phyloP scores from a whole-genome alignment of 2,888 invertebrate genomes.

The Pandemis cinnamomeana region DNA sequence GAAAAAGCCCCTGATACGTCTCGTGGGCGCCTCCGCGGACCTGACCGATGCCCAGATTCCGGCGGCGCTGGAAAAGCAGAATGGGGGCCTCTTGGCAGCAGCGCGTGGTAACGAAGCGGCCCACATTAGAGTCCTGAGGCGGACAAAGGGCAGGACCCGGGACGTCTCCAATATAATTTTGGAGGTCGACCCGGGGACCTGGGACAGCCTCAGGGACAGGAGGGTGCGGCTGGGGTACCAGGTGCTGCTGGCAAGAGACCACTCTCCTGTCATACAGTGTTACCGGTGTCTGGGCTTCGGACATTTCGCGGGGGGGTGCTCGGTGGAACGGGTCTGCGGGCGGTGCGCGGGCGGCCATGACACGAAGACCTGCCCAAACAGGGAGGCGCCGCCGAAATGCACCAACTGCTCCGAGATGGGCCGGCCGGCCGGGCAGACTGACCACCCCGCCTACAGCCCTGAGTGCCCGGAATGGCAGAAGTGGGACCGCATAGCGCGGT shows the following conservation, averaged over 20 bases:
- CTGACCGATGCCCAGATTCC: not conserved
- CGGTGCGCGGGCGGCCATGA: not conserved
- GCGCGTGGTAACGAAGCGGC: not conserved
- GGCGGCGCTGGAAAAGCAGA: not conserved
- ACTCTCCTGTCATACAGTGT: not conserved
- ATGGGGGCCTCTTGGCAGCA: not conserved
- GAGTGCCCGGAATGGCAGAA: too few species aligned
- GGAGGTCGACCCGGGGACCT: not conserved
- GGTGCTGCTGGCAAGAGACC: not conserved
- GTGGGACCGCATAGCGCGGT: too few species aligned
- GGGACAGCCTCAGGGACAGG: not conserved
- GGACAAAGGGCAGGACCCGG: not conserved
- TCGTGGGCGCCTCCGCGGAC: not conserved
- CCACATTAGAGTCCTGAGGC: not conserved
- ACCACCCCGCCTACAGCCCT: not conserved
- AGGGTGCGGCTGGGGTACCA: not conserved
- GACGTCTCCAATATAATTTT: not conserved
- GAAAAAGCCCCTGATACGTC: not conserved
- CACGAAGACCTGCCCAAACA: not conserved
- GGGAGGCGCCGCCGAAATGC: not conserved
- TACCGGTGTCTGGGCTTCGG: not conserved
- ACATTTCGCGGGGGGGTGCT: not conserved
- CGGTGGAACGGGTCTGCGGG: not conserved
- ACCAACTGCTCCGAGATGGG: not conserved
- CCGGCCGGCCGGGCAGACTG: fast-evolving